Base-by-base conservation (phyloP, 2,797 vertebrate species). In the Brachymystax lenok region DNA sequence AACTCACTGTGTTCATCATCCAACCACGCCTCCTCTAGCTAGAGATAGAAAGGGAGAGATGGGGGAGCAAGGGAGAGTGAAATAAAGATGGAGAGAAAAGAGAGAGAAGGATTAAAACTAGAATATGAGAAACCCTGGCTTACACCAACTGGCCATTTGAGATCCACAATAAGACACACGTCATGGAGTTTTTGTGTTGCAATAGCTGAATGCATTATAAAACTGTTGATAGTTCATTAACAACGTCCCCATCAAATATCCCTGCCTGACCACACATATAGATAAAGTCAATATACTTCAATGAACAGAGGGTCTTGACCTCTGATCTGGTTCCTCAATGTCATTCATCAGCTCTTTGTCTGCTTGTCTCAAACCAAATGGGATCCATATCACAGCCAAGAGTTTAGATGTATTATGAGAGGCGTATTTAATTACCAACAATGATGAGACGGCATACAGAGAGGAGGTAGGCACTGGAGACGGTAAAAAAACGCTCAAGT, bases 1-100 rank as follows among this genome's bases (percentile, higher is more conserved):
- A 97, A 98, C 92, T 97, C 96, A 71, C 95, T 97, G 90, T 98
- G 97, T 91, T 99, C 98, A 92, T 99, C 98, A 89, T 99, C 97
- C 89, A 99, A 92, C 98, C 98, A 99, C 80, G 95, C 95, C 89
- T 99, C 98, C 85, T 98, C 98, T 94, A 99, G 92, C 97, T 98
- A 90, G 84, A 89, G 86, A 46, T 12, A 28, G 21, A 51, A 63
- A 61, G 14, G 5, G 17, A 68, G 71, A 82, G 8, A 35, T 28
- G 21, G 40, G 8, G 73, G 50, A 46, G 27, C 33, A 13, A 73
- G 74, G 64, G n/a, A 51, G n/a, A 33, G 13, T 33, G 21, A n/a
- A 46, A 74, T 33, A 50, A 50, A 52, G 56, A 69, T 10, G 33
- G 40, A 46, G 40, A 46, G 40, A 46, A 13, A 46, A 46, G 10